Evolutionary conservation across 2,797 vertebrate genomes (phyloP).

Genomic region (Chrosomus eos): DNA sequence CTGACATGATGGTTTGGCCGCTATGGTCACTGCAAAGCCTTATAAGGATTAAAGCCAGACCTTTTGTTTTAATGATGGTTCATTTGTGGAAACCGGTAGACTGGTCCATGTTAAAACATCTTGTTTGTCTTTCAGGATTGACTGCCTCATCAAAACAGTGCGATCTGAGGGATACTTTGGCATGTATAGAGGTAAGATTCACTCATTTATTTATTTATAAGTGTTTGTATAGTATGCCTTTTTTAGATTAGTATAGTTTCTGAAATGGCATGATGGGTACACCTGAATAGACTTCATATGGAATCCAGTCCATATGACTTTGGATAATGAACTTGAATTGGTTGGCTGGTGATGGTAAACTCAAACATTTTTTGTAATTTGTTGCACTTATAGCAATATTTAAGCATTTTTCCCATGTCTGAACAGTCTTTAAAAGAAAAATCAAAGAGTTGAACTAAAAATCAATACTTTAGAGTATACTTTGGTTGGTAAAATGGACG

Average conservation of each 20-base stretch:
- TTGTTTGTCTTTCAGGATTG: constrained; percentile 74
- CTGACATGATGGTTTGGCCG: neutral
- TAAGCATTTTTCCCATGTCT: neutral
- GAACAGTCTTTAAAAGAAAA: too few species aligned
- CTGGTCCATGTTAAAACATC: neutral
- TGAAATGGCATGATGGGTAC: constrained; percentile 39
- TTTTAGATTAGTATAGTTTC: neutral
- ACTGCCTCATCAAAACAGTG: constrained; percentile 87
- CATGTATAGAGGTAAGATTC: constrained; percentile 89
- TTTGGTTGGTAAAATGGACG: neutral
- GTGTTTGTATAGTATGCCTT: neutral
- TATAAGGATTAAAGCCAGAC: neutral
- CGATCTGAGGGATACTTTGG: constrained; percentile 87
- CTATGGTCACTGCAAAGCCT: neutral
- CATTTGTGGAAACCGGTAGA: neutral
- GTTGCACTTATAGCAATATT: neutral
- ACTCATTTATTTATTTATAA: constrained; percentile 10
- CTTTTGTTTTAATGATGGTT: neutral
- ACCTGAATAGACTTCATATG: constrained; percentile 21
- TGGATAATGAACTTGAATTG: constrained; percentile 1
- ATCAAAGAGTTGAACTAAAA: too few species aligned
- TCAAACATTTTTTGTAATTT: neutral
- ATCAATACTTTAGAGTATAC: neutral
- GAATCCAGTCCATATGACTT: neutral
- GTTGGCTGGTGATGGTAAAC: neutral